A percentile compares a stretch with the other conserved stretches of the same genome.
Conservation (phyloP, 64 coral and sea anemone genomes). For the Pocillopora damicornis region DNA sequence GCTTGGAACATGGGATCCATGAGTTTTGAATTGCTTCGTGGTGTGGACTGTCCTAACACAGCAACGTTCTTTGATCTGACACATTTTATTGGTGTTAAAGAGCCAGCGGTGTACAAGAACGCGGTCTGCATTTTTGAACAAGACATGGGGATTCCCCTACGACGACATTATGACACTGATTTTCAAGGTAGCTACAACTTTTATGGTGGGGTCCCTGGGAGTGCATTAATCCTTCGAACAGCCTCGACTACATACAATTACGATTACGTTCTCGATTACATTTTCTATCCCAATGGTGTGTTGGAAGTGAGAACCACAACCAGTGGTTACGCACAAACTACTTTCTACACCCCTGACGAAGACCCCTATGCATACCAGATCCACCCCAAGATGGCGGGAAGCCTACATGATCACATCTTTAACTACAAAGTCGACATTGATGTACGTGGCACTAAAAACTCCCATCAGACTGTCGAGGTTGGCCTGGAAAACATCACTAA, state of each 20-base stretch:
- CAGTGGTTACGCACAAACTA: constrained; percentile 24
- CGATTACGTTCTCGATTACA: constrained; percentile 58
- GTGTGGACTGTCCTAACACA: constrained; percentile 61
- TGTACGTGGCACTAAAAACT: constrained; percentile 28
- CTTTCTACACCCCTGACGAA: constrained; percentile 32
- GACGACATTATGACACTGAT: constrained; percentile 57
- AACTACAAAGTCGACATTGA: constrained; percentile 66
- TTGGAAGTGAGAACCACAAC: constrained; percentile 39
- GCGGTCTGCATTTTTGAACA: constrained; percentile 70
- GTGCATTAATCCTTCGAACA: constrained; percentile 34
- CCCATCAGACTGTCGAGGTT: constrained; percentile 37
- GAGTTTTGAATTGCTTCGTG: constrained; percentile 59
- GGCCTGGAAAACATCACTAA: constrained; percentile 41
- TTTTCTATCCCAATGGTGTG: constrained; percentile 54
- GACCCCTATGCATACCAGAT: constrained; percentile 43
- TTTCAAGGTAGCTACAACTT: constrained; percentile 47
- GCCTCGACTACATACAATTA: constrained; percentile 52
- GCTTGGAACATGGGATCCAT: constrained; percentile 60
- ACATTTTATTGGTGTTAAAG: constrained; percentile 49
- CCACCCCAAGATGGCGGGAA: constrained; percentile 5
- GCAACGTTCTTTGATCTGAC: constrained; percentile 61
- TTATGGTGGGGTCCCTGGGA: constrained; percentile 45
- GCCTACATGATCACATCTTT: constrained; percentile 45
- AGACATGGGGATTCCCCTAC: constrained; percentile 60
- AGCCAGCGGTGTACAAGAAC: constrained; percentile 40